Percentiles rank a stretch among this genome's conserved stretches.
Conservation (phyloP, 2,888 invertebrate genomes). For the Deilephila porcellus region DNA sequence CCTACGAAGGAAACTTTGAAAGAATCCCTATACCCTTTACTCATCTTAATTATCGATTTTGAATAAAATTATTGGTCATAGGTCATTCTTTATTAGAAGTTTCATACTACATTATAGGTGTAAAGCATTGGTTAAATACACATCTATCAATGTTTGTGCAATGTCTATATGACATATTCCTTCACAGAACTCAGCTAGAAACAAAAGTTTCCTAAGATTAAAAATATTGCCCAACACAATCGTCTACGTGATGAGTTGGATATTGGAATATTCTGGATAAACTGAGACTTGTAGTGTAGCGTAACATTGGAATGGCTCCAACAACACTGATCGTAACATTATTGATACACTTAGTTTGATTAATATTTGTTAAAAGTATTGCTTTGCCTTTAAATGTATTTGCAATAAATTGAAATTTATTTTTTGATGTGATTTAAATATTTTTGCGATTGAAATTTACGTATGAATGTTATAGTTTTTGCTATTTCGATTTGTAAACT, state of each 20-base stretch:
- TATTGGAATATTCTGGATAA: conserved; percentile 11
- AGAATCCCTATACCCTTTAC: too few species aligned
- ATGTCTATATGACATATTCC: too few species aligned
- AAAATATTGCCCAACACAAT: background rate
- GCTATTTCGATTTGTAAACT: background rate
- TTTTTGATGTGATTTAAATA: background rate
- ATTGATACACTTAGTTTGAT: conserved; percentile 60
- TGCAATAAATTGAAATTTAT: background rate
- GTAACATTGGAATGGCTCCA: conserved; percentile 62
- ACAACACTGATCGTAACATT: conserved; percentile 48
- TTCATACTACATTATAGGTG: too few species aligned
- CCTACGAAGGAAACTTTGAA: too few species aligned
- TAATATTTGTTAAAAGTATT: conserved; percentile 48
- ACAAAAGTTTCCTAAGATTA: background rate
- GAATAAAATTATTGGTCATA: too few species aligned
- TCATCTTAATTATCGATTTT: too few species aligned
- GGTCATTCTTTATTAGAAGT: too few species aligned
- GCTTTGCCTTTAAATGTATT: conserved; percentile 1
- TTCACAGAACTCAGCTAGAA: background rate
- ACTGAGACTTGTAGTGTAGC: conserved; percentile 19
- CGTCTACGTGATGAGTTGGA: conserved; percentile 14
- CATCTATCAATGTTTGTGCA: too few species aligned
- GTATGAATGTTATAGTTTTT: background rate
- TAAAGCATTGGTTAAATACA: too few species aligned
- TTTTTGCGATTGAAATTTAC: background rate